These are phyloP conservation scores for Ricordea florida DNA, from an alignment of 92 coral and sea anemone genomes.

Conservation along the genomic window DNA sequence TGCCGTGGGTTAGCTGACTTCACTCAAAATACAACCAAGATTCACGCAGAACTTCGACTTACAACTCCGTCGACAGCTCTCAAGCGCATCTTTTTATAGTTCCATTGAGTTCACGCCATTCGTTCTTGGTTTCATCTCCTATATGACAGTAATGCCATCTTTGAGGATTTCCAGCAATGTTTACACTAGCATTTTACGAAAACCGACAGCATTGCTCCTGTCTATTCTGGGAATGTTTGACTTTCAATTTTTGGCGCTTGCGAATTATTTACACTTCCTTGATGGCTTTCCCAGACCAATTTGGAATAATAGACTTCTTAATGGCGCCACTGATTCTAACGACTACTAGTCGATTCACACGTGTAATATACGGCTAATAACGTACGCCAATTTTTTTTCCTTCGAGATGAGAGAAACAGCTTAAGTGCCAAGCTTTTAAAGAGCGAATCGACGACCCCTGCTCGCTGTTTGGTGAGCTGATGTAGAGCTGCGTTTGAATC, in stretches of 20 bases:
- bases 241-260: background rate
- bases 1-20: background rate
- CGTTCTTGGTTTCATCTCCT: background rate
- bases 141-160: background rate
- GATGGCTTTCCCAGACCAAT: constrained; percentile 43
- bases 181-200: constrained; percentile 27
- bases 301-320: constrained; percentile 16
- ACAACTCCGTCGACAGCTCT: background rate
- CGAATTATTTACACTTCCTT: constrained; percentile 14
- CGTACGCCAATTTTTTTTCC: background rate
- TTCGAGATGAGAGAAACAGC: background rate
- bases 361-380: too few relatives aligned
- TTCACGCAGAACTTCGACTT: background rate
- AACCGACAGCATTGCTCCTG: constrained; percentile 11
- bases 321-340: background rate
- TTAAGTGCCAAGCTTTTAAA: too few relatives aligned
- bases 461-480: background rate
- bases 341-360: background rate
- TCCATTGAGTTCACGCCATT: background rate
- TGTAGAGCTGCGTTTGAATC: background rate
- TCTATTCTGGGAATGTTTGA: background rate
- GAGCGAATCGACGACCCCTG: too few relatives aligned
- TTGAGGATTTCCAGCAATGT: constrained; percentile 38
- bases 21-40: background rate
- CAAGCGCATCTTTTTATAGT: background rate